Conservation (phyloP, 2,888 invertebrate species). For the Polietes domitor region DNA sequence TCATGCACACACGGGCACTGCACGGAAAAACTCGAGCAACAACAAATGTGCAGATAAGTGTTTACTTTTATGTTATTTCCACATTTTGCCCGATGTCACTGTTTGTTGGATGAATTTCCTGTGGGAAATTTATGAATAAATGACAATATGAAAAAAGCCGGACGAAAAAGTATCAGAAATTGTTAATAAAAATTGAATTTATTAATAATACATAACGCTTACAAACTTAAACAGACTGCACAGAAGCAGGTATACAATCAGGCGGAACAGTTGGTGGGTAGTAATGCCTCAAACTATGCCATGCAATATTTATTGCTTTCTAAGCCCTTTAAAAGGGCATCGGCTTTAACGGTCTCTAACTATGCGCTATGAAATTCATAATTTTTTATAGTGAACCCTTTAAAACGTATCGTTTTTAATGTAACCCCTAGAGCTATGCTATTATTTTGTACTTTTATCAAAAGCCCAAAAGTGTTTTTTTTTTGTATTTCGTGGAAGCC, state of each 20-base stretch:
- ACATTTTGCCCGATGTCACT: conserved; percentile 21
- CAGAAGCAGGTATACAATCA: background rate
- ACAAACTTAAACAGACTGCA: background rate
- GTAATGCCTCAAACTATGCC: background rate
- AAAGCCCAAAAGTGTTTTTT: background rate
- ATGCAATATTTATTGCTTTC: too few relatives aligned
- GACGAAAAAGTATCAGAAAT: conserved; percentile 21
- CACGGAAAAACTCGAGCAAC: conserved; percentile 10
- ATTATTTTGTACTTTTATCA: background rate
- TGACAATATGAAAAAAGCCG: conserved; percentile 43
- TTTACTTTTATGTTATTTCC: conserved; percentile 31
- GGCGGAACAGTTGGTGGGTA: background rate
- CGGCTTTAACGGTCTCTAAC: too few relatives aligned
- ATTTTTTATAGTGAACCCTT: background rate
- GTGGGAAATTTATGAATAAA: conserved; percentile 64
- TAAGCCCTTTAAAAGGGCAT: too few relatives aligned
- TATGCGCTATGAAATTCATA: background rate
- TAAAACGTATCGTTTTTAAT: background rate
- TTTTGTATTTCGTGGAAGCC: background rate
- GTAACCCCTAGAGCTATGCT: background rate
- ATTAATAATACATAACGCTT: conserved; percentile 21
- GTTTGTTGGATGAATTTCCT: conserved; percentile 57
- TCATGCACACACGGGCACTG: background rate
- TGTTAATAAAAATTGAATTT: conserved; percentile 60
- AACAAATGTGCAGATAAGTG: conserved; percentile 48